A percentile compares a stretch with the other conserved stretches of the same genome.
These are phyloP conservation scores for Spongilla lacustris DNA, from an alignment of 37 sponge, comb jelly and placozoan species.

Conservation along the genomic window DNA sequence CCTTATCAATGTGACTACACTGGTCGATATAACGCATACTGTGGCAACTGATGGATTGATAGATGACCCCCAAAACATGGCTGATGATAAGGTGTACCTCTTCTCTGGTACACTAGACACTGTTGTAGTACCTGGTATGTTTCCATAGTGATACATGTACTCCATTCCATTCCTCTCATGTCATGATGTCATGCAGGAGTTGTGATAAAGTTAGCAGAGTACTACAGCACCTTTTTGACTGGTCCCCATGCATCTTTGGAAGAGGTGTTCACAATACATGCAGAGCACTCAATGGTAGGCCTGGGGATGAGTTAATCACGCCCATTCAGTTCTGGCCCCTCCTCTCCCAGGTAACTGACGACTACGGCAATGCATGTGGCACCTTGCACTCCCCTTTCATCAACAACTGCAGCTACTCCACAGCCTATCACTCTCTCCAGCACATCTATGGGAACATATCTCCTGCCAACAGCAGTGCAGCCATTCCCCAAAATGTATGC, in stretches of 20 bases:
- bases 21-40: constrained; percentile 54
- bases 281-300: constrained; percentile 63
- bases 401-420: constrained; percentile 73
- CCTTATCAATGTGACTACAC: constrained; percentile 53
- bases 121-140: constrained; percentile 67
- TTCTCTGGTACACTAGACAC: constrained; percentile 77
- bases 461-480: constrained; percentile 20
- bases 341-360: not conserved
- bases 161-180: not conserved
- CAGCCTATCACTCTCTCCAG: constrained; percentile 57
- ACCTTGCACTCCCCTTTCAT: constrained; percentile 63
- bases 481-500: not conserved
- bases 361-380: constrained; percentile 20
- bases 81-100: constrained; percentile 54
- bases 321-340: not conserved
- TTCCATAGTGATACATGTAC: not conserved
- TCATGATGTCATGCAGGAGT: constrained; percentile 50
- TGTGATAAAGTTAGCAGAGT: constrained; percentile 54
- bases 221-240: constrained; percentile 48
- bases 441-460: constrained; percentile 78
- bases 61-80: constrained; percentile 49
- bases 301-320: not conserved
- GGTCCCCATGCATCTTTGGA: constrained; percentile 16
- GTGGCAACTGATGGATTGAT: constrained; percentile 45
- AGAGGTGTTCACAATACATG: constrained; percentile 52